Base-by-base conservation (phyloP, 2,888 invertebrate genomes). In the Eueremaeus valkanovi region DNA sequence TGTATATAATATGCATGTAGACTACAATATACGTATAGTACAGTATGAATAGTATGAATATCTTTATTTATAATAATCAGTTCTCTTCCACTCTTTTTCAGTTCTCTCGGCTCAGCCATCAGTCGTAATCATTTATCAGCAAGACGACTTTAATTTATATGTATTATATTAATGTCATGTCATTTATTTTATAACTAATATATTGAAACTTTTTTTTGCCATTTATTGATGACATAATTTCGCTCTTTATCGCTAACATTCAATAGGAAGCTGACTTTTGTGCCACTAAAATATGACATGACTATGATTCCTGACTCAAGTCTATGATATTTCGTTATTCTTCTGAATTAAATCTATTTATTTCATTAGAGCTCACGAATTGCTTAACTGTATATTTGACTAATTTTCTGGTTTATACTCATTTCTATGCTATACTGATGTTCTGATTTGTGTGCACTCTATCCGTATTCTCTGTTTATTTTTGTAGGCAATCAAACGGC, bases 1-100 rank as follows among this genome's bases (percentile, higher is more conserved):
- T n/a, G n/a, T n/a, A n/a, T n/a, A n/a, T n/a, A n/a, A n/a, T n/a
- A n/a, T n/a, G n/a, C n/a, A n/a, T n/a, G n/a, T n/a, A 8, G 36
- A 11, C 36, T 36, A 36, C 11, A 36, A 36, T 11, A 8, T 36
- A 36, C 11, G 11, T 11, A 5, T 11, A 36, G 36, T 8, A 36
- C 11, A 36, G 5, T 36, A 5, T 36, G 36, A 9, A 8, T n/a
- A 36, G 66, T 66, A 66, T 66, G 66, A 66, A 66, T 66, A 36
- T 36, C 66, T 66, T 66, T 66, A 66, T 66, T 66, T 66, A 66
- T 66, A 66, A 66, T 58, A 31, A 61, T 29, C 66, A 36, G 66
- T 58, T 29, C 1, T 29, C 11, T 58, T 58, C 29, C 49, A n/a
- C 9, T 49, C 49, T 58, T 21, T 58, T 31, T 29, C 29, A 16